Evolutionary conservation across 2,888 invertebrate species (phyloP).

Genomic region (Tuberolachnus salignus): DNA sequence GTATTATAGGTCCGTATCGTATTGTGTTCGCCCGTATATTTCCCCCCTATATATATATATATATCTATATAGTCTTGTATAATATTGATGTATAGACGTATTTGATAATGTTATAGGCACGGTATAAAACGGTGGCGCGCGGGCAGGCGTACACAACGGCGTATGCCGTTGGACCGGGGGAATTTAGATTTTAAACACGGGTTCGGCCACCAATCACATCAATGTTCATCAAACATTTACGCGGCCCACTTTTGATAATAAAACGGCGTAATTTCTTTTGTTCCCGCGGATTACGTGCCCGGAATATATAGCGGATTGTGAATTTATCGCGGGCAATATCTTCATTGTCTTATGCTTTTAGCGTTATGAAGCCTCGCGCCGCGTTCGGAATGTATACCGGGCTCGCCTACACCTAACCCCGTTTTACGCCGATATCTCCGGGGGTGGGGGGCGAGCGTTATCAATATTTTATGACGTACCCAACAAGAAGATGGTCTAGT

Average conservation of each 20-base stretch:
- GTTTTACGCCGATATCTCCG: slow-evolving; percentile 31
- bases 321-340: slow-evolving; percentile 53
- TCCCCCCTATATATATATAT: too few relatives aligned
- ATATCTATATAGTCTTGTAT: neutral
- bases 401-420: neutral
- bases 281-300: slow-evolving; percentile 48
- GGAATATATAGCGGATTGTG: slow-evolving; percentile 45
- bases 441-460: slow-evolving; percentile 18
- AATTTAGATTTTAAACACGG: slow-evolving; percentile 53
- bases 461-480: slow-evolving; percentile 47
- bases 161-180: neutral
- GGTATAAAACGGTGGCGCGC: too few relatives aligned
- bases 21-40: too few relatives aligned
- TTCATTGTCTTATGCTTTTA: slow-evolving; percentile 56
- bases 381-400: slow-evolving; percentile 21
- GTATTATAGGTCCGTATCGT: too few relatives aligned
- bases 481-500: neutral
- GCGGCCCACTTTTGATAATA: slow-evolving; percentile 54
- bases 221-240: slow-evolving; percentile 56
- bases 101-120: too few relatives aligned
- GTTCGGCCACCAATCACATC: slow-evolving; percentile 44
- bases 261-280: slow-evolving; percentile 54
- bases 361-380: slow-evolving; percentile 47
- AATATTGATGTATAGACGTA: too few relatives aligned
- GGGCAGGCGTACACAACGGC: too few relatives aligned